Evolutionary conservation across 2,113 vertebrate genomes (phyloP).

Genomic region (Corythoichthys intestinalis): DNA sequence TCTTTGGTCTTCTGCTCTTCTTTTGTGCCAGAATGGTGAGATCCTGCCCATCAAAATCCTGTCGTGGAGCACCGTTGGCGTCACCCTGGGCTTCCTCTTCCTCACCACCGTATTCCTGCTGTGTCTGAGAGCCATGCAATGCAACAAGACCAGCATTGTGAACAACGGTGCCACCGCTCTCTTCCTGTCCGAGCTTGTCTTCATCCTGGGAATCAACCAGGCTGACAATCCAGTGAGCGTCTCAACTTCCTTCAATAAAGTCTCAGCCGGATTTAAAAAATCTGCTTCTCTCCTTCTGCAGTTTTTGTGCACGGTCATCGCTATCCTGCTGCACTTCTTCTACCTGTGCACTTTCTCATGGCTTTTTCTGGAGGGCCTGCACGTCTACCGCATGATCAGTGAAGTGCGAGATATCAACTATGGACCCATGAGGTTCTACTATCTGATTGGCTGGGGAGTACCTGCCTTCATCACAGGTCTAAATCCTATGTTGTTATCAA

Average conservation of each 20-base stretch:
- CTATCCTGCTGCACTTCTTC: constrained; percentile 93
- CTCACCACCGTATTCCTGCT: constrained; percentile 82
- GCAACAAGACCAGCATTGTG: constrained; percentile 86
- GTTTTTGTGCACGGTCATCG: constrained; percentile 91
- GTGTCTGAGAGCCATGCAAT: constrained; percentile 73
- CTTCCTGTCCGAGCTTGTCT: constrained; percentile 85
- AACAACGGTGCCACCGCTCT: constrained; percentile 80
- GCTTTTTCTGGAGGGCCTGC: constrained; percentile 89
- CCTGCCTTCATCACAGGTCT: constrained; percentile 91
- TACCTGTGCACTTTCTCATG: constrained; percentile 91
- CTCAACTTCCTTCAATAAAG: not conserved
- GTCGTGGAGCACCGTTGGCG: constrained; percentile 81
- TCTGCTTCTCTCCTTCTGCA: constrained; percentile 42
- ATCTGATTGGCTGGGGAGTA: constrained; percentile 91
- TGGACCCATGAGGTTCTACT: constrained; percentile 95
- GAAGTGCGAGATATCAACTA: constrained; percentile 88
- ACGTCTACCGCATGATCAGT: constrained; percentile 85
- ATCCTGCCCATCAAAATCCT: constrained; percentile 85
- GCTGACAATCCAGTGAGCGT: constrained; percentile 81
- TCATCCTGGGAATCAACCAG: constrained; percentile 91
- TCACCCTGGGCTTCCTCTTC: constrained; percentile 82
- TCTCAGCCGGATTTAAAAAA: not conserved
- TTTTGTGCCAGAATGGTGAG: constrained; percentile 81
- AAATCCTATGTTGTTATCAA: not conserved
- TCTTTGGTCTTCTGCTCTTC: not conserved